phyloP scores from a whole-genome alignment of 2,888 invertebrate species.

The Neocrepidodera transversa region DNA sequence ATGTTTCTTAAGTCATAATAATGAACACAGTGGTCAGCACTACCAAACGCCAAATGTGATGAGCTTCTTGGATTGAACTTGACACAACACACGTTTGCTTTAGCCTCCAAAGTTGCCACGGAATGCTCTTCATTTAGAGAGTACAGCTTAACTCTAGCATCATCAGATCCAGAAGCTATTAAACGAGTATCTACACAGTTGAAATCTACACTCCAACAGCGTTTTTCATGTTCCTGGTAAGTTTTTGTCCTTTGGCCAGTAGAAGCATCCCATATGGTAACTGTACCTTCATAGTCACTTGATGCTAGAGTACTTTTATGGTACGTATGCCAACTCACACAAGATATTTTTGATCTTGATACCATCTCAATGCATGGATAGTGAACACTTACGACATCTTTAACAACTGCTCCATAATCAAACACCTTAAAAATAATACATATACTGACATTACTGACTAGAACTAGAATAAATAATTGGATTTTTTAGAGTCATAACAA shows the following conservation, averaged over 20 bases:
- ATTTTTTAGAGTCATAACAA: no score
- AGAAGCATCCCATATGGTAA: slow-evolving; percentile 90
- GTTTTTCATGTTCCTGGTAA: slow-evolving; percentile 90
- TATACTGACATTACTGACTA: no score
- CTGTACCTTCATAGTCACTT: slow-evolving; percentile 93
- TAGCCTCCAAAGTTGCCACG: slow-evolving; percentile 87
- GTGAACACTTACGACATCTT: slow-evolving; percentile 88
- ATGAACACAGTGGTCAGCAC: slow-evolving; percentile 97
- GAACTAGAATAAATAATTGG: no score
- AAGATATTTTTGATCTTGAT: slow-evolving; percentile 92
- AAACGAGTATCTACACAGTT: slow-evolving; percentile 88
- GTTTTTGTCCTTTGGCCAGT: slow-evolving; percentile 77
- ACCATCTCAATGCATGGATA: slow-evolving; percentile 92
- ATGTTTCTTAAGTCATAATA: slow-evolving; percentile 91
- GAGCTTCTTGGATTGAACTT: slow-evolving; percentile 86
- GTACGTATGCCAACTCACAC: slow-evolving; percentile 93
- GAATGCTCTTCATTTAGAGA: slow-evolving; percentile 86
- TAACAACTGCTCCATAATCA: slow-evolving; percentile 85
- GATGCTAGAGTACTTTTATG: slow-evolving; percentile 87
- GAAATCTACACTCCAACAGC: slow-evolving; percentile 96
- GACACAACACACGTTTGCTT: slow-evolving; percentile 95
- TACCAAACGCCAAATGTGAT: slow-evolving; percentile 91
- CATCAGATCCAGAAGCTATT: slow-evolving; percentile 92
- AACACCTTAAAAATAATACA: slow-evolving; percentile 65
- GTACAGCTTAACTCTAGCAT: slow-evolving; percentile 92